These are phyloP conservation scores for Nibea albiflora DNA, from an alignment of 2,113 vertebrate genomes.

Conservation along the genomic window DNA sequence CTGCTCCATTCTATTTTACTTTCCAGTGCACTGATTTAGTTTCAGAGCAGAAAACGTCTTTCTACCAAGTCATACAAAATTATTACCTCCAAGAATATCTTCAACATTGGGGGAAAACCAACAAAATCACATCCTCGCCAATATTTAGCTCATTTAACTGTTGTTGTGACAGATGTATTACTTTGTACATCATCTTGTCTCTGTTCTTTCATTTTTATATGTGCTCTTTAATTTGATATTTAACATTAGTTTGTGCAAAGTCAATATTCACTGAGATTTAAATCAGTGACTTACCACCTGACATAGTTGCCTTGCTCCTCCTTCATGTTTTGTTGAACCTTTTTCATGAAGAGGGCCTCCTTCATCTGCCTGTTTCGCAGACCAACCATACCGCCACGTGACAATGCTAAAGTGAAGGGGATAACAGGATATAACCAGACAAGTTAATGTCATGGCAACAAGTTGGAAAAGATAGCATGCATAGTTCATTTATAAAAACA, in stretches of 20 bases:
- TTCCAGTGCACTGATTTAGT: not conserved
- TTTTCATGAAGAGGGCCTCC: constrained; percentile 88
- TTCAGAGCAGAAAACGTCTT: not conserved
- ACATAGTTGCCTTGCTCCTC: constrained; percentile 86
- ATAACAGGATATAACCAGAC: constrained; percentile 16
- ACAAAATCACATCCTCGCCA: not conserved
- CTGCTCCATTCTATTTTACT: not conserved
- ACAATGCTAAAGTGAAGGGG: constrained; percentile 57
- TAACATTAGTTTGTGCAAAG: not conserved
- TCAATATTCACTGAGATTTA: not conserved
- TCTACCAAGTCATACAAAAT: not conserved
- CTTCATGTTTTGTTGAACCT: constrained; percentile 81
- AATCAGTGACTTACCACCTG: constrained; percentile 81
- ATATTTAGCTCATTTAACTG: not conserved
- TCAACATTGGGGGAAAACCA: not conserved
- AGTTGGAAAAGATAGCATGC: not conserved
- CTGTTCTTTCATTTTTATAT: no score
- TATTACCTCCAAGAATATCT: not conserved
- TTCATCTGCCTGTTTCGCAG: constrained; percentile 85
- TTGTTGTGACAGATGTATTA: not conserved
- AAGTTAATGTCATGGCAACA: not conserved
- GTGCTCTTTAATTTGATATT: no score
- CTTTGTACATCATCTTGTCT: no score
- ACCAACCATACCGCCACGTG: constrained; percentile 62
- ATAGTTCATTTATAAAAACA: not conserved